phyloP scores from a whole-genome alignment of 2,888 invertebrate species.

The Lacanobia wlatinum region DNA sequence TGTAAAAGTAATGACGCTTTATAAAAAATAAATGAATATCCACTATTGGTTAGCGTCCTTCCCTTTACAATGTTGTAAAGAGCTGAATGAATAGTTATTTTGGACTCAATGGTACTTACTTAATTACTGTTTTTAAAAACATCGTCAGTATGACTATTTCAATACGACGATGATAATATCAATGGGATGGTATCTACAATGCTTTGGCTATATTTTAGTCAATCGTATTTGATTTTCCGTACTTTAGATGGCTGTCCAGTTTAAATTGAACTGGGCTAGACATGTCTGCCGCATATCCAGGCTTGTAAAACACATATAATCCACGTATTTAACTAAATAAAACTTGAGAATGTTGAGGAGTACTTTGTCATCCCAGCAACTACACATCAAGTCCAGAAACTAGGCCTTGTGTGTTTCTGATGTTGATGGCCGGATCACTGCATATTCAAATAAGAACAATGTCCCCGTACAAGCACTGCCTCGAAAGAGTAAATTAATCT shows the following conservation, averaged over 20 bases:
- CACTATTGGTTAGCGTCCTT: background rate
- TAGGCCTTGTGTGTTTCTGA: background rate
- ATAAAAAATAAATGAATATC: slow-evolving; percentile 12
- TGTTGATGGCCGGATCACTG: too few relatives aligned
- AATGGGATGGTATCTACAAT: background rate
- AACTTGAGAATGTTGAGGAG: too few relatives aligned
- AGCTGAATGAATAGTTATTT: background rate
- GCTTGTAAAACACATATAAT: too few relatives aligned
- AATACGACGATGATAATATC: background rate
- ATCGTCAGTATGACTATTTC: background rate
- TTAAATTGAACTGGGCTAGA: too few relatives aligned
- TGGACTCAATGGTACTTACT: background rate
- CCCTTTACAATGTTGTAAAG: background rate
- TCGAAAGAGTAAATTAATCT: background rate
- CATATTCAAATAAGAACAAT: background rate
- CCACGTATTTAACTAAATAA: too few relatives aligned
- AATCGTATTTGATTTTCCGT: background rate
- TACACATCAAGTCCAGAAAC: background rate
- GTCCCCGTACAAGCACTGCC: too few relatives aligned
- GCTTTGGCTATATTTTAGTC: background rate
- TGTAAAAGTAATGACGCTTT: slow-evolving; percentile 7
- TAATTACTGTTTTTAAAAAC: background rate
- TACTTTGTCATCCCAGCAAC: too few relatives aligned
- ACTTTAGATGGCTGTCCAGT: too few relatives aligned
- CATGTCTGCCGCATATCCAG: too few relatives aligned